Evolutionary conservation across 2,888 invertebrate genomes (phyloP).

Genomic region (Lithophane ornitopus): DNA sequence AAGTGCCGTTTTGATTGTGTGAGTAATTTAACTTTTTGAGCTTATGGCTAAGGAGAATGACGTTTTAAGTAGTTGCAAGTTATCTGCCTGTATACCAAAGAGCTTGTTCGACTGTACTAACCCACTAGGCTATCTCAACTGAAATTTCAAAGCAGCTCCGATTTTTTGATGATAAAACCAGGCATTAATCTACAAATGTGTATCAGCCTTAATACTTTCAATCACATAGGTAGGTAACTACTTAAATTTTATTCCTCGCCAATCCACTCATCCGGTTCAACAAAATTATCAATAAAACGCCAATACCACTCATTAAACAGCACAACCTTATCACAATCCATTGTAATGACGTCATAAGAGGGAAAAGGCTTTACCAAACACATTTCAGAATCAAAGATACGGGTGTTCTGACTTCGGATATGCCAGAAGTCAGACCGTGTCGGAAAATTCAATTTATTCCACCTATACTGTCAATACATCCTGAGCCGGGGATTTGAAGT

Average conservation of each 20-base stretch:
- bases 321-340: constrained; percentile 48
- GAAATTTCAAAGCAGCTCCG: too few species aligned
- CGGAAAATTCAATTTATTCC: constrained; percentile 79
- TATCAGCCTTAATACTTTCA: neutral
- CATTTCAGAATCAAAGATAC: constrained; percentile 38
- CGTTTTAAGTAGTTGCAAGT: too few species aligned
- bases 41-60: too few species aligned
- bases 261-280: constrained; percentile 4
- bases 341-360: constrained; percentile 47
- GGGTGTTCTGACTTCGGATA: constrained; percentile 38
- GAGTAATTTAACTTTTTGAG: too few species aligned
- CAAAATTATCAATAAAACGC: constrained; percentile 35
- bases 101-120: too few species aligned
- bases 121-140: too few species aligned
- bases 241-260: constrained; percentile 18
- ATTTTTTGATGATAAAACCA: neutral
- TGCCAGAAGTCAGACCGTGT: constrained; percentile 59
- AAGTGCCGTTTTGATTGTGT: too few species aligned
- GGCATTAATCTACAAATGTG: neutral
- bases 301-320: constrained; percentile 51
- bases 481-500: constrained; percentile 79
- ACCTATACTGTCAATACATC: constrained; percentile 70
- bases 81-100: too few species aligned
- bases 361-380: constrained; percentile 50
- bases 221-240: neutral